phyloP scores from a whole-genome alignment of 1,140 invertebrate species.

The Pemphigus obesinymphae region DNA sequence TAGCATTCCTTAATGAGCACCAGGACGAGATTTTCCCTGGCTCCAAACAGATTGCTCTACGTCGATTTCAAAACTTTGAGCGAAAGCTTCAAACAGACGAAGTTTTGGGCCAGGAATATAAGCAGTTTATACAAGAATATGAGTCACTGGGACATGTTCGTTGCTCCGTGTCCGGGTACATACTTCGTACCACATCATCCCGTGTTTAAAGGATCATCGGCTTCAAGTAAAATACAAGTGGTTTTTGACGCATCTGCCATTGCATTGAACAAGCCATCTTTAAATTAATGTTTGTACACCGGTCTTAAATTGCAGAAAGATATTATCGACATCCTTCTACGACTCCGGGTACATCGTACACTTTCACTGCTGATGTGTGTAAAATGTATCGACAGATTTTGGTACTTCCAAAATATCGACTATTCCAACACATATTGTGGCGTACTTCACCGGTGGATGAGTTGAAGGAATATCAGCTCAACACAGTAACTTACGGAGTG shows the following conservation, averaged over 20 bases:
- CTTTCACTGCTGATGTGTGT: not conserved
- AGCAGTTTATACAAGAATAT: not conserved
- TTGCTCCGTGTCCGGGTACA: not conserved
- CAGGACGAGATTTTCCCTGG: not conserved
- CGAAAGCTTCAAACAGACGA: not conserved
- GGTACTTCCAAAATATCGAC: not conserved
- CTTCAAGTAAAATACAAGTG: not conserved
- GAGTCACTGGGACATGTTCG: not conserved
- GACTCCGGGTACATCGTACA: not conserved
- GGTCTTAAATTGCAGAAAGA: not conserved
- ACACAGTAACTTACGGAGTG: too few species aligned
- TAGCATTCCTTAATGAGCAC: not conserved
- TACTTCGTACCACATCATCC: not conserved
- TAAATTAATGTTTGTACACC: not conserved
- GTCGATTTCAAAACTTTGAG: not conserved
- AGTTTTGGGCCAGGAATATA: not conserved
- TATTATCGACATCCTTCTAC: not conserved
- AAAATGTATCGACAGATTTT: not conserved
- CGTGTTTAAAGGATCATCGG: not conserved
- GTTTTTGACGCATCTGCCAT: not conserved
- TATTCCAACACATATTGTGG: not conserved
- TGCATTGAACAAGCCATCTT: not conserved
- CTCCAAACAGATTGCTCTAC: not conserved
- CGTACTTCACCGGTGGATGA: too few species aligned
- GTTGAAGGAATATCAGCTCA: too few species aligned